Base-by-base conservation (phyloP, 92 coral and sea anemone genomes). In the Heteractis magnifica region DNA sequence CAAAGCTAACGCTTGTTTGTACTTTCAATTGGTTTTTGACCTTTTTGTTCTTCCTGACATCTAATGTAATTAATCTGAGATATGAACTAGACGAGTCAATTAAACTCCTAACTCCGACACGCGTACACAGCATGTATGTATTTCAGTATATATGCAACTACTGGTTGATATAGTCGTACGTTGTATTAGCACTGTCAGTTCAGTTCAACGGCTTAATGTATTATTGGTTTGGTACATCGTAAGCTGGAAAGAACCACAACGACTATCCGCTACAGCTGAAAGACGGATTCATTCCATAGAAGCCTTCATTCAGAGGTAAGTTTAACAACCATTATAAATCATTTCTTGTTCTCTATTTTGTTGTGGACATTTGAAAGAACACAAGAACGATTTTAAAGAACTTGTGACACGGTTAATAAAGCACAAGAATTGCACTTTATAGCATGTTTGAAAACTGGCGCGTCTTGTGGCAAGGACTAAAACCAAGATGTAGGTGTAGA, bases 1-100 rank as follows among this genome's bases (percentile, higher is more conserved):
- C 4, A 12, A 12, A 20, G 49, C 72, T 5, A 23, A 18, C 70
- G 49, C 73, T 68, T 68, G 26, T 64, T 64, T 64, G 71, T 19
- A 64, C 20, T 7, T n/a, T 64, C 71, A 68, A 68, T 68, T 26
- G 49, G 73, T 68, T 68, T 68, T 68, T 62, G 73, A 68, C 73
- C 73, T 68, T 68, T 53, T 68, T 68, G 73, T 68, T 20, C 12
- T 16, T 8, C 49, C 23, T 68, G 73, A 68, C 73, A 68, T 68
- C 1, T 68, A 6, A 68, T 2, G 73, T 68, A 68, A 68, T 68
- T 68, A 68, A 68, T 4, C 11, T 68, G 73, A 68, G 73, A 68
- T 68, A 68, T 68, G 73, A 68, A 48, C 14, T 68, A 20, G 14
- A 26, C 73, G 49, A 68, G 73, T 68, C 73, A 68, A 23, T 68